A percentile compares a stretch with the other conserved stretches of the same genome.
These are phyloP conservation scores for Stramonita haemastoma DNA, from an alignment of 2,888 invertebrate genomes.

Conservation along the genomic window DNA sequence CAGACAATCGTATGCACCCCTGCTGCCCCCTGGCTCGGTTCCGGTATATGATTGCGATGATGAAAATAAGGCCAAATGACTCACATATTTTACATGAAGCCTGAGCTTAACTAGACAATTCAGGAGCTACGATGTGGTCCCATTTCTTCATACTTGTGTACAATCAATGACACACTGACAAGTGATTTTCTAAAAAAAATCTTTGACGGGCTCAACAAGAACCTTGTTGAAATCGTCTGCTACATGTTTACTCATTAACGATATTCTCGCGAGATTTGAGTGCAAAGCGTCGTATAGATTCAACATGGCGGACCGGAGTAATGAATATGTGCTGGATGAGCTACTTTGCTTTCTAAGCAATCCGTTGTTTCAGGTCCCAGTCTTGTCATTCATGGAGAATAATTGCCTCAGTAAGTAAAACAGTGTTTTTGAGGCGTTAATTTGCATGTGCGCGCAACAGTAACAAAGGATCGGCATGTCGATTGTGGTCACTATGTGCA, in stretches of 20 bases:
- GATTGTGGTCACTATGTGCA: too few relatives aligned
- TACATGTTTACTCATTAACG: slow-evolving; percentile 2
- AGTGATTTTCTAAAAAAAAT: too few relatives aligned
- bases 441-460: neutral
- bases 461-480: too few relatives aligned
- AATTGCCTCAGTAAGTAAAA: slow-evolving; percentile 89
- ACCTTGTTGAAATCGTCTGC: neutral
- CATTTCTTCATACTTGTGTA: too few relatives aligned
- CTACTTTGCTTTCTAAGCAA: slow-evolving; percentile 93
- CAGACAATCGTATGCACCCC: slow-evolving; percentile 20
- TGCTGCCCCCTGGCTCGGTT: slow-evolving; percentile 30
- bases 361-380: slow-evolving; percentile 93
- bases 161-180: too few relatives aligned
- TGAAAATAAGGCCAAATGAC: neutral
- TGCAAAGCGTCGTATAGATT: slow-evolving; percentile 51
- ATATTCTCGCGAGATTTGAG: slow-evolving; percentile 28
- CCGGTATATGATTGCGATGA: neutral
- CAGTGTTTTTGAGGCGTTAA: neutral
- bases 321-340: slow-evolving; percentile 87
- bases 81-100: neutral
- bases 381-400: slow-evolving; percentile 94
- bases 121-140: too few relatives aligned
- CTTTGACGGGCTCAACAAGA: neutral
- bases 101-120: too few relatives aligned
- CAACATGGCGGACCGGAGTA: slow-evolving; percentile 64